A percentile compares a stretch with the other conserved stretches of the same genome.
Evolutionary conservation across 2,888 invertebrate species (phyloP).

Genomic region (Dynastes maya): DNA sequence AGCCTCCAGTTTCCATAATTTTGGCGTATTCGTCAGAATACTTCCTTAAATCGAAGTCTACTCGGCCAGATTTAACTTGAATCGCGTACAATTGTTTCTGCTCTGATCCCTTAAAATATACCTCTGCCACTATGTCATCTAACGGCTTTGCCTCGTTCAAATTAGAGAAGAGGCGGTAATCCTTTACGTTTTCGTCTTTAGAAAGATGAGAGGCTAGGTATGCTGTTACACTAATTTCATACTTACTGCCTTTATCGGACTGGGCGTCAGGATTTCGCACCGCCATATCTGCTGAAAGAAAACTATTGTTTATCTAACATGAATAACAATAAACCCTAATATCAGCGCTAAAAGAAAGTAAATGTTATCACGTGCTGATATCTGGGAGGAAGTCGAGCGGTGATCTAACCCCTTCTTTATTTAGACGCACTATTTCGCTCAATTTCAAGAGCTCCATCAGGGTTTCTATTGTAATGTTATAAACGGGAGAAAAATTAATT

Average conservation of each 20-base stretch:
- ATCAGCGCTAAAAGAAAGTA: too few species aligned
- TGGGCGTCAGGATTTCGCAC: background rate
- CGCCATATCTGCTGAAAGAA: background rate
- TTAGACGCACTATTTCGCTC: too few species aligned
- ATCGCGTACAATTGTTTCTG: background rate
- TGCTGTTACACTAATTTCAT: background rate
- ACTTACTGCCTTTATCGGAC: background rate
- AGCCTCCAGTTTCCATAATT: background rate
- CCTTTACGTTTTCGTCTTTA: background rate
- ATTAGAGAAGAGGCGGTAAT: too few species aligned
- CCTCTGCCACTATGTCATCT: background rate
- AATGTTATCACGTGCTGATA: too few species aligned
- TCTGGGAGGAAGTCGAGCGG: too few species aligned
- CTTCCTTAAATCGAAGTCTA: background rate
- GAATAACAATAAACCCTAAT: too few species aligned
- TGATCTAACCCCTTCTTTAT: too few species aligned
- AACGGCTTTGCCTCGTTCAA: background rate
- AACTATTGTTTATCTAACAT: too few species aligned
- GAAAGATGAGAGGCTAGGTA: background rate
- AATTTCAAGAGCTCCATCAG: too few species aligned
- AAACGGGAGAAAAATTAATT: too few species aligned
- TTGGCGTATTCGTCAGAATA: background rate
- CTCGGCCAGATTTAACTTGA: background rate
- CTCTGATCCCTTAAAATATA: background rate
- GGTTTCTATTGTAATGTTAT: too few species aligned